Evolutionary conservation across 2,888 invertebrate species (phyloP).

Genomic region (Polyploca ridens): DNA sequence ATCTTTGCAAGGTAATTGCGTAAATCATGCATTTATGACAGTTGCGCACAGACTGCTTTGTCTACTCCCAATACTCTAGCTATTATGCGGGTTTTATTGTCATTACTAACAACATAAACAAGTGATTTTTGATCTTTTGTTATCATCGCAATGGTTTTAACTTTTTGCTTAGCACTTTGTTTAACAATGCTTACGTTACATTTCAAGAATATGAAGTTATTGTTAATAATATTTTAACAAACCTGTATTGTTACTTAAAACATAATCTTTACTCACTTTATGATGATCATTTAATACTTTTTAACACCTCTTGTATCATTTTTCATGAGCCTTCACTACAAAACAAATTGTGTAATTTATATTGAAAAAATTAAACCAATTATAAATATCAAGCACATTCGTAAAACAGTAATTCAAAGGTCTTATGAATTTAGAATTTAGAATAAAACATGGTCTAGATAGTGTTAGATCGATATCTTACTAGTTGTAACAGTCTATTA

Average conservation of each 20-base stretch:
- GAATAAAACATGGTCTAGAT: not conserved
- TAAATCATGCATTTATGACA: slow-evolving; percentile 84
- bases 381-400: not conserved
- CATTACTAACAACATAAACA: slow-evolving; percentile 67
- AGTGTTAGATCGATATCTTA: slow-evolving; percentile 24
- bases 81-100: slow-evolving; percentile 56
- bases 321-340: not conserved
- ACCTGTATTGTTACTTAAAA: not conserved
- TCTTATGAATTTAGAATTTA: not conserved
- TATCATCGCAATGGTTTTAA: too few relatives aligned
- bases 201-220: not conserved
- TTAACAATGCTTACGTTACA: not conserved
- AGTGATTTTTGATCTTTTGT: slow-evolving; percentile 44
- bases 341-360: not conserved
- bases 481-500: slow-evolving; percentile 53
- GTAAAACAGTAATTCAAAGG: not conserved
- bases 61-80: slow-evolving; percentile 59
- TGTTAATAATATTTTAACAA: not conserved
- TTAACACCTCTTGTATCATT: too few relatives aligned
- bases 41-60: slow-evolving; percentile 67
- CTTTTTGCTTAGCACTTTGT: not conserved
- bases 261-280: too few relatives aligned
- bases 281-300: too few relatives aligned
- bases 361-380: not conserved
- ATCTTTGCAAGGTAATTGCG: slow-evolving; percentile 78